phyloP scores from a whole-genome alignment of 2,888 invertebrate species.

The Conistra vaccinii region DNA sequence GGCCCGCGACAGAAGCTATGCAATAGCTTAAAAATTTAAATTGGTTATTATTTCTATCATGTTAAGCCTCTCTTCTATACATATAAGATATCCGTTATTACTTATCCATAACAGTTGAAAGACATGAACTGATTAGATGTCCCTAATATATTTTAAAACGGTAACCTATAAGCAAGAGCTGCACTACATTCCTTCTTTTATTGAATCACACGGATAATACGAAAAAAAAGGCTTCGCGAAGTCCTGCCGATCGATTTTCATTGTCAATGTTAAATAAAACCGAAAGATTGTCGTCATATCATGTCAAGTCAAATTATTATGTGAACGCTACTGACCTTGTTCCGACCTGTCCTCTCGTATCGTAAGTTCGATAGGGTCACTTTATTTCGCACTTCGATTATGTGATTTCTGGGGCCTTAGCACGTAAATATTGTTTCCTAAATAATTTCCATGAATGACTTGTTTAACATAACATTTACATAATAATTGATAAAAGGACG shows the following conservation, averaged over 20 bases:
- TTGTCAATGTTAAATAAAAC: constrained; percentile 74
- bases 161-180: not conserved
- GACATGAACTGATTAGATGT: not conserved
- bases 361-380: constrained; percentile 66
- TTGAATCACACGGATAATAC: not conserved
- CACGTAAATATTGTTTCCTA: constrained; percentile 64
- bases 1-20: too few relatives aligned
- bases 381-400: constrained; percentile 70
- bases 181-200: not conserved
- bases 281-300: constrained; percentile 58
- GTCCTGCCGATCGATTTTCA: constrained; percentile 60
- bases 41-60: not conserved
- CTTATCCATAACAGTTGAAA: not conserved
- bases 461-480: constrained; percentile 56
- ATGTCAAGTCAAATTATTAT: constrained; percentile 75
- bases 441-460: constrained; percentile 59
- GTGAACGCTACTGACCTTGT: constrained; percentile 78
- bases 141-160: not conserved
- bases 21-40: too few relatives aligned
- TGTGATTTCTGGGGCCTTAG: constrained; percentile 61
- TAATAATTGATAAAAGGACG: constrained; percentile 62
- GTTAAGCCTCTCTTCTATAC: not conserved
- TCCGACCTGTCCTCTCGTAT: constrained; percentile 60
- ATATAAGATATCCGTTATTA: not conserved
- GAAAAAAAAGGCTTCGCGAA: constrained; percentile 2